These are phyloP conservation scores for Phthorimaea operculella DNA, from an alignment of 1,140 invertebrate genomes.

Conservation along the genomic window DNA sequence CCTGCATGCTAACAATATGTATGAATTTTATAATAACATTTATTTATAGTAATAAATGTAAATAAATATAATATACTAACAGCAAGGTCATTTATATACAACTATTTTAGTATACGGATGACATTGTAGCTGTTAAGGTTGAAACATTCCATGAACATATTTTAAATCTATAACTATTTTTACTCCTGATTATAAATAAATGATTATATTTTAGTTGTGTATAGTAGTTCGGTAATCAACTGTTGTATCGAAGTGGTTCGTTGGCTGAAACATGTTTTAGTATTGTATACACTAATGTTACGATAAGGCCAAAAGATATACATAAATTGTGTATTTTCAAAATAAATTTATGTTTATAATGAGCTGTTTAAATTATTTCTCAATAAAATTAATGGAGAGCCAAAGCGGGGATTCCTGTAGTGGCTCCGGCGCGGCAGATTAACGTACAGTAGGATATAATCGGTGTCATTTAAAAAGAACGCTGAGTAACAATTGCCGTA, in stretches of 20 bases:
- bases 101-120: slow-evolving; percentile 29
- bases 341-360: slow-evolving; percentile 50
- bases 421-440: no score
- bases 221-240: slow-evolving; percentile 46
- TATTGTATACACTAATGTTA: slow-evolving; percentile 57
- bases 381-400: no score
- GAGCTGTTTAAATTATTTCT: slow-evolving; percentile 12
- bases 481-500: no score
- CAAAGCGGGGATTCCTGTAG: no score
- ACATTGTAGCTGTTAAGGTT: slow-evolving; percentile 42
- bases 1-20: slow-evolving; percentile 1
- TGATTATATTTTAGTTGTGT: slow-evolving; percentile 40
- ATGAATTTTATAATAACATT: not conserved
- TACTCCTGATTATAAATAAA: slow-evolving; percentile 40
- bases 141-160: slow-evolving; percentile 41
- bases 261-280: slow-evolving; percentile 50
- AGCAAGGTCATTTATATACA: slow-evolving; percentile 18
- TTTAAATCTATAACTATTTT: slow-evolving; percentile 29
- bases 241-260: slow-evolving; percentile 56
- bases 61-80: slow-evolving; percentile 18
- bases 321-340: slow-evolving; percentile 59
- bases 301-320: slow-evolving; percentile 63
- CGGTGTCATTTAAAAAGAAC: no score
- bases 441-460: no score
- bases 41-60: slow-evolving; percentile 11